Percentiles rank a stretch among this genome's conserved stretches.
phyloP scores from a whole-genome alignment of 2,888 invertebrate species.

The Eulithis testata region DNA sequence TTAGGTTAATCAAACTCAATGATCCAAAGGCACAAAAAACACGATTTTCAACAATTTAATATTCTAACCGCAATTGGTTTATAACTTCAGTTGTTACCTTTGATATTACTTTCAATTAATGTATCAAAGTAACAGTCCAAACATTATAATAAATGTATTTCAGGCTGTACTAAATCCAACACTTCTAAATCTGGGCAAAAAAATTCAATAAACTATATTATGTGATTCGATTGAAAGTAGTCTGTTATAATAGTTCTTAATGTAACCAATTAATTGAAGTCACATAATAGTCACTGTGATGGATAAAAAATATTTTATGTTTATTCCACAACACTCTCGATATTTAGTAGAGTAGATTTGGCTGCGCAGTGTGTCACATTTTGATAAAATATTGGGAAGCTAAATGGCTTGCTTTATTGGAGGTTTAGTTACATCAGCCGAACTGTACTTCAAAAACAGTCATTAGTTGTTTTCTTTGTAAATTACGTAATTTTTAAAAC shows the following conservation, averaged over 20 bases:
- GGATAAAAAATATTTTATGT: neutral
- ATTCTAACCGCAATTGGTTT: neutral
- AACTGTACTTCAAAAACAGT: constrained; percentile 6
- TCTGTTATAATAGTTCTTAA: neutral
- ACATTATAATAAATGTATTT: neutral
- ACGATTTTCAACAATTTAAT: neutral
- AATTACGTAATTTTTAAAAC: constrained; percentile 3
- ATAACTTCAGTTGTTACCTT: neutral
- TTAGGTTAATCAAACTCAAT: neutral
- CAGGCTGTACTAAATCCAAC: neutral
- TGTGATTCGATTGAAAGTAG: neutral
- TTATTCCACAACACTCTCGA: neutral
- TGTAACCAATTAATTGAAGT: neutral
- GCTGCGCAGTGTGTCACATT: neutral
- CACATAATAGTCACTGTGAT: neutral
- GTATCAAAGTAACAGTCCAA: too few relatives aligned
- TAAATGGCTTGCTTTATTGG: neutral
- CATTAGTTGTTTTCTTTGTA: neutral
- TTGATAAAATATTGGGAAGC: neutral
- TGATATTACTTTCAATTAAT: neutral
- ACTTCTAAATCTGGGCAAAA: neutral
- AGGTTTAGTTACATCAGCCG: neutral
- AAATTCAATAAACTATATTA: neutral
- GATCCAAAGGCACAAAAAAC: neutral
- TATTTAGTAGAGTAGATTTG: neutral